Base-by-base conservation (phyloP, 2,113 vertebrate genomes). In the Psettodes erumei region DNA sequence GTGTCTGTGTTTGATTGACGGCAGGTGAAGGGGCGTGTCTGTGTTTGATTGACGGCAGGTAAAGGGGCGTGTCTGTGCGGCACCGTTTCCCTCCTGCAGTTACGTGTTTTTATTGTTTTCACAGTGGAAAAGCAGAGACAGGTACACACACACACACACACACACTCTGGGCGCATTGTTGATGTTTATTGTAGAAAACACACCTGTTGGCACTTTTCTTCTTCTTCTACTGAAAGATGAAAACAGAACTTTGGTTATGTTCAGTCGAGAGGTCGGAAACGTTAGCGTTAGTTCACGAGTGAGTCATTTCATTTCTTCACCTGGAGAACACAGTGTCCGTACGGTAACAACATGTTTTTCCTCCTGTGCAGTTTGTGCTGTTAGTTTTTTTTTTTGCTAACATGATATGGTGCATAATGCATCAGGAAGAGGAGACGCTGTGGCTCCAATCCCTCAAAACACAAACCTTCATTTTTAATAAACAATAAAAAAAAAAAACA, bases 141-240 rank as follows among this genome's bases (percentile, higher is more conserved):
- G n/a, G 18, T 0, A 48, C 33, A 33, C n/a, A n/a, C n/a, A n/a
- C n/a, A n/a, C n/a, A n/a, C n/a, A n/a, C n/a, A n/a, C n/a, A n/a
- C n/a, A n/a, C n/a, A n/a, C n/a, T n/a, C n/a, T n/a, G n/a, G n/a
- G n/a, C n/a, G n/a, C n/a, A n/a, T n/a, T n/a, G n/a, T n/a, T n/a
- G n/a, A n/a, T n/a, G 10, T 87, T 89, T 88, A 89, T 88, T 88
- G 69, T 82, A 85, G 53, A 82, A 85, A 86, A 82, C 25, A 42
- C n/a, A 37, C n/a, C n/a, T 42, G 53, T 79, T 82, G 80, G 76
- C 67, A 74, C 75, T 45, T 21, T 42, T 74, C 27, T 55, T 60
- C 54, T 71, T 42, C 27, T 35, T 73, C 28, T 60, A 55, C 55
- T 75, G 28, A 73, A 76, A 3, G 21, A 53, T 7, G 8, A 40